Base-by-base conservation (phyloP, 2,888 invertebrate genomes). In the Lycophotia porphyrea region DNA sequence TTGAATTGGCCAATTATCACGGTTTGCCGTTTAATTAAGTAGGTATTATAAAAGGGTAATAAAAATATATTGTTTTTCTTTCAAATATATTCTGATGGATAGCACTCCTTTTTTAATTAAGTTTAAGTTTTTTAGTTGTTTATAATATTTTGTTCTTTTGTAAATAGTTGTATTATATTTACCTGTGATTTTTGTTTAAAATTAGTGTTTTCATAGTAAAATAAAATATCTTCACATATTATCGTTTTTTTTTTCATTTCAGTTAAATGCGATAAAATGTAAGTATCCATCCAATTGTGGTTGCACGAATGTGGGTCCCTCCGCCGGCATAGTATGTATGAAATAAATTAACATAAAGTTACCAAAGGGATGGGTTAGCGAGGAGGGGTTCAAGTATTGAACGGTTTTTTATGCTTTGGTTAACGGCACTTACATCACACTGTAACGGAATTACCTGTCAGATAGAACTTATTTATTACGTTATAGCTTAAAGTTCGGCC, bases 331-430 rank as follows among this genome's bases (percentile, higher is more conserved):
- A 73, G 49, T 64, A 65, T 36, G 68, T 58, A 63, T 64, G 44
- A 70, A 73, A 83, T 83, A 85, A 73, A 85, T 85, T 85, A 68
- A 49, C 82, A 73, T 81, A 78, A 68, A 74, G 42, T 47, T 68
- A 63, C 61, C 52, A 69, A 58, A 69, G 64, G 78, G 74, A 69
- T 77, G 69, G 86, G 78, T 58, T 60, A 67, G 61, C 52, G 49
- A 42, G 55, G 65, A 71, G 75, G 58, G 71, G 71, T 79, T 47
- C 61, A 64, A 78, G 67, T 78, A 81, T 79, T 75, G 79, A 82
- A 75, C 71, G 82, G 42, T 60, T 78, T 82, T 81, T 79, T 75
- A 78, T 42, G 31, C 36, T 65, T 70, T 63, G n/a, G 71, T 78
- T 82, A 82, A 79, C 42, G 49, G 68, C 78, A 52, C 36, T 81